These are phyloP conservation scores for Oryzias curvinotus DNA, from an alignment of 2,113 vertebrate species.

Conservation along the genomic window DNA sequence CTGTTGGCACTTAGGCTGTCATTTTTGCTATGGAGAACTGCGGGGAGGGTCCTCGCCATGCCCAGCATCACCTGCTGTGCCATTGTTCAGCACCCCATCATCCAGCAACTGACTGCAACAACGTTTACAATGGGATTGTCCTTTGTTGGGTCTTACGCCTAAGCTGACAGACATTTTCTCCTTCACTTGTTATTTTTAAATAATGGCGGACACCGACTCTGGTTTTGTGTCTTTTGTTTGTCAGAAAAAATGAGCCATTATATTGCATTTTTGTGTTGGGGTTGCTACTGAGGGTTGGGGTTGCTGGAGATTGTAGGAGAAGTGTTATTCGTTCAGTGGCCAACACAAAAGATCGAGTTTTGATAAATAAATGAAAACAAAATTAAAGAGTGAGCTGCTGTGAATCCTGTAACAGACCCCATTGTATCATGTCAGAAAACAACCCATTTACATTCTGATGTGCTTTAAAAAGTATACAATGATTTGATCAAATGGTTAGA, in stretches of 20 bases:
- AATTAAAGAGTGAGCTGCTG: conserved; percentile 38
- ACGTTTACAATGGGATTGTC: conserved; percentile 72
- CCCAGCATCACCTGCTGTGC: conserved; percentile 67
- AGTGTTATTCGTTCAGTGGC: conserved; percentile 51
- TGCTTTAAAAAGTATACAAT: too few species aligned
- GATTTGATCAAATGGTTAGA: too few species aligned
- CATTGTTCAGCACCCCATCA: conserved; percentile 72
- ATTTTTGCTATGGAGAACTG: conserved; percentile 62
- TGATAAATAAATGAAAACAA: conserved; percentile 45
- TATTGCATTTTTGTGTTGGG: conserved; percentile 65
- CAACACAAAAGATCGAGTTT: conserved; percentile 43
- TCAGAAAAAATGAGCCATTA: conserved; percentile 37
- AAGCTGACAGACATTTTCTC: conserved; percentile 72
- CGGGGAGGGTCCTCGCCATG: conserved; percentile 67
- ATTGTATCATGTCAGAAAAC: conserved; percentile 9
- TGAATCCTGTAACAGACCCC: conserved; percentile 32
- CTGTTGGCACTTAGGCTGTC: conserved; percentile 78
- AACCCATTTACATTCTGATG: too few species aligned
- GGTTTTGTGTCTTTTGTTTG: conserved; percentile 65
- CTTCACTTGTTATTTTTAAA: conserved; percentile 78
- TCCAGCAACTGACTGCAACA: conserved; percentile 68
- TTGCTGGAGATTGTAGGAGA: conserved; percentile 63
- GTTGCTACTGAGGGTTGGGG: conserved; percentile 75
- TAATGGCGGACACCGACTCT: conserved; percentile 57
- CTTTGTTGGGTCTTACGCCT: conserved; percentile 68